Conservation (phyloP, 2,797 vertebrate species). For the Protosalanx chinensis region DNA sequence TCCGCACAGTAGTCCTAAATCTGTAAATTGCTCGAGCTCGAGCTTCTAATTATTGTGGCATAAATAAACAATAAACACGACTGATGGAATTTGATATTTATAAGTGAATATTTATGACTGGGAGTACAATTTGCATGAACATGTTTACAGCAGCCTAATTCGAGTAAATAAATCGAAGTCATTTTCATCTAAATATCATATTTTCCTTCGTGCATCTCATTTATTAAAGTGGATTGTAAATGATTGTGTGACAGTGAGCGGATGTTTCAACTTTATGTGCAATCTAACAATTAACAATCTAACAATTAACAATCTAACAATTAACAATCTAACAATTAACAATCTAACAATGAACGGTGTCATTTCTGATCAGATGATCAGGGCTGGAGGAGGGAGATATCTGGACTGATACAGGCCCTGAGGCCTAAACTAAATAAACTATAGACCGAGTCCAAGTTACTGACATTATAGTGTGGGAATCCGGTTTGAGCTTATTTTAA, state of each 20-base stretch:
- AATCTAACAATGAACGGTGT: constrained; percentile 10
- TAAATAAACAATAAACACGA: no score
- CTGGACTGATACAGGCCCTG: neutral
- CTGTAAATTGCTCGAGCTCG: no score
- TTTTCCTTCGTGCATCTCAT: neutral
- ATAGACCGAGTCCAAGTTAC: neutral
- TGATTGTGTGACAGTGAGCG: neutral
- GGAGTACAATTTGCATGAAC: no score
- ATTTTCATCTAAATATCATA: neutral
- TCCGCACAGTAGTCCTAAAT: no score
- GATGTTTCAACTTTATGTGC: constrained; percentile 4
- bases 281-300: constrained; percentile 6
- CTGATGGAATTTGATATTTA: no score
- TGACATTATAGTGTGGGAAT: neutral
- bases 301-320: constrained; percentile 5
- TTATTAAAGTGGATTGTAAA: neutral
- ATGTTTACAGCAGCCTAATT: no score
- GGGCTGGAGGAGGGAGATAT: neutral
- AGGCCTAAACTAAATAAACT: neutral
- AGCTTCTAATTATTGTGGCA: no score
- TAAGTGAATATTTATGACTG: no score
- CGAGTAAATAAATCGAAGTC: no score
- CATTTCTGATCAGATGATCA: neutral
- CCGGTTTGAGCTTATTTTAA: neutral
- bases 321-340: constrained; percentile 10